Evolutionary conservation across 2,888 invertebrate species (phyloP), one percentile per base, ranked within the genome.

Genomic region (Hypercompe scribonia): DNA sequence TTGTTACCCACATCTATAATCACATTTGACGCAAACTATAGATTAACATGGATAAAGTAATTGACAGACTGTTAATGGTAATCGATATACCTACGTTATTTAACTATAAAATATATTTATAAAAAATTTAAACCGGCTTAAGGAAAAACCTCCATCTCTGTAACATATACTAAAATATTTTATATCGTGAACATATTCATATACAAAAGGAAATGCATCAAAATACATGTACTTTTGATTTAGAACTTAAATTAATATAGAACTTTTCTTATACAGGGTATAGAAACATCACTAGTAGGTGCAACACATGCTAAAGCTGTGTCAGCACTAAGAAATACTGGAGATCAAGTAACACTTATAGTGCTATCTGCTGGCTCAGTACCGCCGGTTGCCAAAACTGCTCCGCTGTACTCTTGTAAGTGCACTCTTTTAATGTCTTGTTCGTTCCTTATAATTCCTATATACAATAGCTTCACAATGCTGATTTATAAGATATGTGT

Each of bases 231-330:
- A 11, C 24, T 8, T 50, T 11, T 54, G 11, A 13, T 54, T 54
- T 54, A 54, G n/a, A n/a, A n/a, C n/a, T n/a, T n/a, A n/a, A n/a
- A n/a, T n/a, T n/a, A n/a, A n/a, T n/a, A n/a, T n/a, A n/a, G n/a
- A 11, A 39, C n/a, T 50, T 54, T 28, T 33, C 77, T 73, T 76
- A 69, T 75, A 50, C 83, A 96, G 96, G 94, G 94, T 73, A 94
- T 94, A 84, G 96, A 96, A 88, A 95, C 94, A 39, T 94, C 94
- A 68, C 82, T 96, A 79, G 91, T 95, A 54, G 96, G 95, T 42
- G 95, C 94, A 31, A 96, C 95, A 5, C 96, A 96, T 74, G 96
- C 95, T 2, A 91, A 95, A 85, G 96, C 96, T 0, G 96, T 96
- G 4, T 84, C 94, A 31, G 94, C 96, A 24, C 85, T 96, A 73